Percentiles rank a stretch among this genome's conserved stretches.
phyloP scores from a whole-genome alignment of 2,888 invertebrate species.

The Ferrisia virgata region DNA sequence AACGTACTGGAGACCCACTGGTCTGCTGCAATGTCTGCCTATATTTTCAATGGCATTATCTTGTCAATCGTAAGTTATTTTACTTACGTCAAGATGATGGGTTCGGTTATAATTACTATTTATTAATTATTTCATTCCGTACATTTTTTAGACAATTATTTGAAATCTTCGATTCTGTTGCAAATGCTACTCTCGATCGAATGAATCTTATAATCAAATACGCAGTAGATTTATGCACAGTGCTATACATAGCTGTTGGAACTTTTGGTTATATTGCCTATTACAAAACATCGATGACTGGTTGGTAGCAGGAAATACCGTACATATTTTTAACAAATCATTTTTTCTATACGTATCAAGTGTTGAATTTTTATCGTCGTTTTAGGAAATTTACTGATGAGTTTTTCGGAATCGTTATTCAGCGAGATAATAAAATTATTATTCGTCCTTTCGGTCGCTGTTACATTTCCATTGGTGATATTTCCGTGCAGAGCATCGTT shows the following conservation, averaged over 20 bases:
- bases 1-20: conserved; percentile 77
- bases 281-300: conserved; percentile 70
- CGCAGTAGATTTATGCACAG: conserved; percentile 87
- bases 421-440: conserved; percentile 91
- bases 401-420: conserved; percentile 74
- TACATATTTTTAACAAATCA: conserved; percentile 51
- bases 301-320: conserved; percentile 55
- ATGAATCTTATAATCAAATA: conserved; percentile 83
- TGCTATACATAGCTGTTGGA: conserved; percentile 86
- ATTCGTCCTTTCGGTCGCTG: conserved; percentile 90
- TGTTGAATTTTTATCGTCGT: background rate
- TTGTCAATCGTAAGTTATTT: conserved; percentile 80
- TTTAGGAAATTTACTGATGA: conserved; percentile 83
- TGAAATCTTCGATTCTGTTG: conserved; percentile 87
- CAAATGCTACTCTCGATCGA: conserved; percentile 81
- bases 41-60: conserved; percentile 95
- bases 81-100: background rate
- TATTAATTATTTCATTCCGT: no score
- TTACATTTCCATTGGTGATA: conserved; percentile 94
- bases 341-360: conserved; percentile 50
- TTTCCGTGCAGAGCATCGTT: conserved; percentile 94
- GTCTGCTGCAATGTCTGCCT: conserved; percentile 86
- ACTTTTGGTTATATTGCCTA: conserved; percentile 92
- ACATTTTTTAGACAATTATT: conserved; percentile 69
- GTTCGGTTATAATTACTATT: background rate